Percentiles rank a stretch among this genome's conserved stretches.
Evolutionary conservation across 35 echinoderm and acorn worm genomes (phyloP).

Genomic region (Acanthaster planci): DNA sequence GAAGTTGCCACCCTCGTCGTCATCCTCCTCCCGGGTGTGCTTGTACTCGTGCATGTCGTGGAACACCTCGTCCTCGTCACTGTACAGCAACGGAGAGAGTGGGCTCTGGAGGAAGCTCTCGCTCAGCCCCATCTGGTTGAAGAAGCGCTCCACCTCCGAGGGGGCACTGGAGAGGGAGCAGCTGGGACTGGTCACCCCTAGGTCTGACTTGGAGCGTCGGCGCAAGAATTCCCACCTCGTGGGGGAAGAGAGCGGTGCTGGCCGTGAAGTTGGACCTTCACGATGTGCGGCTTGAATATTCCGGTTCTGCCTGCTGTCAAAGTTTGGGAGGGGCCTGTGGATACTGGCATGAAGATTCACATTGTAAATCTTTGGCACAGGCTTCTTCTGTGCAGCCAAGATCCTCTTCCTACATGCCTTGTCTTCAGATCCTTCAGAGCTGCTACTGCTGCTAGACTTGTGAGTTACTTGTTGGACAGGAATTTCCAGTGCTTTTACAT

Average conservation of each 20-base stretch:
- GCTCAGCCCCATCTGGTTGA: conserved; percentile 83
- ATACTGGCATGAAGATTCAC: not conserved
- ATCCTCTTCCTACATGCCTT: no score
- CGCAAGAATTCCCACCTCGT: conserved; percentile 30
- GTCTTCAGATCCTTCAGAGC: not conserved
- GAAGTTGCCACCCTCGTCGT: conserved; percentile 37
- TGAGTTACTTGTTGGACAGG: not conserved
- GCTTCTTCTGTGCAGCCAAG: no score
- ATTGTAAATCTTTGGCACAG: not conserved
- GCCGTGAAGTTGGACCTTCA: conserved; percentile 29
- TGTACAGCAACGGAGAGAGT: conserved; percentile 20
- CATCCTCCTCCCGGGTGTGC: not conserved
- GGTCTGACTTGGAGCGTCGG: conserved; percentile 22
- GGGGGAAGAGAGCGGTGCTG: conserved; percentile 2
- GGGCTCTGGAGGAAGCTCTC: conserved; percentile 48
- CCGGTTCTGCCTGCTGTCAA: not conserved
- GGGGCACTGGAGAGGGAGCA: conserved; percentile 28
- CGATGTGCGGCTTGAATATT: not conserved
- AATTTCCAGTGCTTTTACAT: not conserved
- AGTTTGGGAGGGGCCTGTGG: conserved; percentile 5
- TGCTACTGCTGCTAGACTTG: not conserved
- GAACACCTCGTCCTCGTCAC: conserved; percentile 75
- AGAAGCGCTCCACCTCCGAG: conserved; percentile 68
- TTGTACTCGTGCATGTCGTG: conserved; percentile 71
- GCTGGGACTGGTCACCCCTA: conserved; percentile 59